Base-by-base conservation (phyloP, 2,797 vertebrate genomes). In the Heliangelus exortis region DNA sequence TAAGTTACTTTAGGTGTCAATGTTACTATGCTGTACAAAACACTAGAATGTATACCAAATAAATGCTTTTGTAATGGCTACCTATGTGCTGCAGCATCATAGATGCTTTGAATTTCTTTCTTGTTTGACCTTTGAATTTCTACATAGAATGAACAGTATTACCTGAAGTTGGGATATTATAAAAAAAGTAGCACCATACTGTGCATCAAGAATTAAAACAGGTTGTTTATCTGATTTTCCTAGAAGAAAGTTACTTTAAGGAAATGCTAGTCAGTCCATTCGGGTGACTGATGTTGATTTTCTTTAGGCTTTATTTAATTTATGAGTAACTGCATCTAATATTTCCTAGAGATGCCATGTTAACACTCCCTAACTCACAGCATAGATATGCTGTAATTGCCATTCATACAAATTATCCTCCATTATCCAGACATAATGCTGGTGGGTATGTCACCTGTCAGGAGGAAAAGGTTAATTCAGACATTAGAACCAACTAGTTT, bases 391-490 rank as follows among this genome's bases (percentile, higher is more conserved):
- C 31, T 78, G 1, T 50, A 90, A 85, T 7, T 83, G 53, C 48
- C 36, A 79, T 47, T 78, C 53, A 29, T 57, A 50, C 39, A 84
- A 75, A 84, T 67, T 36, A 68, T 36, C 20, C 34, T 68, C 36
- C 39, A 26, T 76, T 91, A 86, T 51, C 43, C 59, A 78, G 58
- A 58, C 25, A 58, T 71, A 26, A 61, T 58, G n/a, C 39, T 72
- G 62, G n/a, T 47, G 31, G 17, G 7, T 90, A 75, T 59, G 57
- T 79, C 75, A 87, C 29, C 58, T 74, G 50, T 67, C 47, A 80
- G 50, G 50, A 76, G 84, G 51, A 85, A 85, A 91, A 91, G 29
- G 53, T 68, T 72, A 87, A 90, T 90, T 86, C 74, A 61, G 59
- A n/a, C 33, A 68, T 55, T 57, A 89, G 87, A 26, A 50, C 41